These are phyloP conservation scores for Pitangus sulphuratus DNA, from an alignment of 2,797 vertebrate species.

Conservation along the genomic window DNA sequence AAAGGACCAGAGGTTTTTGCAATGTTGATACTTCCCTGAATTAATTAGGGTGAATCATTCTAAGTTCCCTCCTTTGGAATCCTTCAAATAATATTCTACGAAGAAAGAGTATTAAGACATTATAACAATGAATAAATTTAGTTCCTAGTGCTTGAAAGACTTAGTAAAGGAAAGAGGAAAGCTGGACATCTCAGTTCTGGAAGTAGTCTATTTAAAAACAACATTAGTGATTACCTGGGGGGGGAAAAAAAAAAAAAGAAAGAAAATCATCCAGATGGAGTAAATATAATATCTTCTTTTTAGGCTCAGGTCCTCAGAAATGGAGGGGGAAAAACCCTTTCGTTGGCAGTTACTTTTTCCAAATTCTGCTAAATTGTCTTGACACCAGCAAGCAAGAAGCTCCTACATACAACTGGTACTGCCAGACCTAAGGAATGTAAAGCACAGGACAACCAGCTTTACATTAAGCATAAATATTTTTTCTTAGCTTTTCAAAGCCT, in stretches of 20 bases:
- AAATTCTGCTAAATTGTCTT: background rate
- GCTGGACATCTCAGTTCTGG: background rate
- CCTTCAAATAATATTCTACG: background rate
- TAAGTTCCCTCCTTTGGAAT: background rate
- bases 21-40: background rate
- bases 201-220: background rate
- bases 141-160: background rate
- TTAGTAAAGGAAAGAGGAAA: background rate
- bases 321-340: rapidly evolving
- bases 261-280: background rate
- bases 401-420: background rate
- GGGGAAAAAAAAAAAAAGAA: background rate
- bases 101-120: background rate
- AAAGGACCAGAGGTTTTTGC: background rate
- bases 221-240: background rate
- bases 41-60: background rate
- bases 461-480: background rate
- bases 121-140: background rate
- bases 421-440: background rate
- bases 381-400: background rate
- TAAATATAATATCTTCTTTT: background rate
- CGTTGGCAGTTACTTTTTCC: background rate
- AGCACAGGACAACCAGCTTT: background rate
- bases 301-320: background rate
- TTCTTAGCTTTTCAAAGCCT: background rate